A percentile compares a stretch with the other conserved stretches of the same genome.
phyloP scores from a whole-genome alignment of 2,888 invertebrate species.

The Erebia epiphron region DNA sequence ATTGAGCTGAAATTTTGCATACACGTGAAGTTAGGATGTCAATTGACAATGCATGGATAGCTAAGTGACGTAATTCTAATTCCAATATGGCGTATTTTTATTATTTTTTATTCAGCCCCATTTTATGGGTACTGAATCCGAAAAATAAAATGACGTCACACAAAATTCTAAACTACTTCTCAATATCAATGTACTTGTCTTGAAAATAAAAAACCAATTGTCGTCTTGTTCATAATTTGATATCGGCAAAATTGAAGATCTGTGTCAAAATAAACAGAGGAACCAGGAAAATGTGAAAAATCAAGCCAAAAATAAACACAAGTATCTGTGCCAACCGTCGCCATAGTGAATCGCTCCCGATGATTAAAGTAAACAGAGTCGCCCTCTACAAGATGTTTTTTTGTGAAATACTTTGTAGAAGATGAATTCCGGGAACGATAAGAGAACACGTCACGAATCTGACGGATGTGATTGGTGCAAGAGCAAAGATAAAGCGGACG shows the following conservation, averaged over 20 bases:
- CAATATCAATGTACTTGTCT: background rate
- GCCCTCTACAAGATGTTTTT: conserved; percentile 61
- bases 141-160: too few species aligned
- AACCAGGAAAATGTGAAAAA: conserved; percentile 25
- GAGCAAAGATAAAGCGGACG: conserved; percentile 19
- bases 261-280: conserved; percentile 11
- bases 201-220: background rate
- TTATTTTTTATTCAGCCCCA: too few species aligned
- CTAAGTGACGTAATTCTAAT: too few species aligned
- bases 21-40: too few species aligned
- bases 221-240: background rate
- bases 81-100: too few species aligned
- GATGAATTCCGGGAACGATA: conserved; percentile 77
- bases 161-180: background rate
- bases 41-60: too few species aligned
- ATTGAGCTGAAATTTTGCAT: too few species aligned
- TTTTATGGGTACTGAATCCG: too few species aligned
- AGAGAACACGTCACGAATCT: conserved; percentile 55
- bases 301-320: conserved; percentile 28
- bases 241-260: conserved; percentile 11
- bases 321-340: conserved; percentile 37
- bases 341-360: conserved; percentile 67
- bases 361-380: conserved; percentile 72
- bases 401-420: conserved; percentile 75
- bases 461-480: conserved; percentile 22